phyloP scores from a whole-genome alignment of 2,888 invertebrate species.

The Chloromyia formosa region DNA sequence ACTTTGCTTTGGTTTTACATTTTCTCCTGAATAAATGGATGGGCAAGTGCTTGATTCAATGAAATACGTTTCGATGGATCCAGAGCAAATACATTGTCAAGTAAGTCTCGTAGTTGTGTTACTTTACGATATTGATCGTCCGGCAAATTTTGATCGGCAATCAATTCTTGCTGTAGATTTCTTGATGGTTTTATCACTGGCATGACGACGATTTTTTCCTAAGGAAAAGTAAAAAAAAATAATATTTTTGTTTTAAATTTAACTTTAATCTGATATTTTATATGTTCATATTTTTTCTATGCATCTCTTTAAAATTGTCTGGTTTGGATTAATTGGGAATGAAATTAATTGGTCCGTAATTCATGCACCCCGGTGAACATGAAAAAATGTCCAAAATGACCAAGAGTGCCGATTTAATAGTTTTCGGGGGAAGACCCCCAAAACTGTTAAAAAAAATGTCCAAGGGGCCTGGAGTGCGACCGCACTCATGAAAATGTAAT shows the following conservation, averaged over 20 bases:
- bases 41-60: constrained; percentile 92
- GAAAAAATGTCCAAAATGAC: too few species aligned
- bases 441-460: too few species aligned
- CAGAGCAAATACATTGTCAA: constrained; percentile 90
- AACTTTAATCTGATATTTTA: too few species aligned
- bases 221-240: constrained; percentile 42
- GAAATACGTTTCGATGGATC: constrained; percentile 93
- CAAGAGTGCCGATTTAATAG: too few species aligned
- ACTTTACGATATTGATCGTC: constrained; percentile 91
- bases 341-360: too few species aligned
- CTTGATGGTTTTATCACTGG: constrained; percentile 86
- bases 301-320: too few species aligned
- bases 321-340: too few species aligned
- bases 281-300: too few species aligned
- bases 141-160: constrained; percentile 87
- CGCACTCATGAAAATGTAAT: too few species aligned
- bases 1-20: constrained; percentile 69
- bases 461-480: too few species aligned
- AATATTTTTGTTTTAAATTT: constrained; percentile 19
- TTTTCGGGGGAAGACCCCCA: too few species aligned
- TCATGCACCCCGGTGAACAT: too few species aligned
- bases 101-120: constrained; percentile 87
- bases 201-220: constrained; percentile 98
- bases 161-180: constrained; percentile 87
- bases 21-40: constrained; percentile 96